phyloP scores from a whole-genome alignment of 2,888 invertebrate species.

The Invenusta paracnida region DNA sequence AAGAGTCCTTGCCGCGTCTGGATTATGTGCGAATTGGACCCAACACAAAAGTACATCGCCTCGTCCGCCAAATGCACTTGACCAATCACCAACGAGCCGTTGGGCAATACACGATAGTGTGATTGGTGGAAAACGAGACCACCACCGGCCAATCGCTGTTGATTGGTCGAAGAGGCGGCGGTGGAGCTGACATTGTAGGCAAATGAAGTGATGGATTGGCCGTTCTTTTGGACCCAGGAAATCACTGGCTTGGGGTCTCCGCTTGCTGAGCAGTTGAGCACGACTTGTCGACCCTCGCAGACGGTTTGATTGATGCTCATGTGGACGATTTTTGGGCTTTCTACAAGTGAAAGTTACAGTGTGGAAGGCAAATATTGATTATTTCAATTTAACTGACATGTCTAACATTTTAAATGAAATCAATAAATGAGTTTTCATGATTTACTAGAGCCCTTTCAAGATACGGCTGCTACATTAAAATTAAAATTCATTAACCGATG shows the following conservation, averaged over 20 bases:
- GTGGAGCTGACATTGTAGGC: not conserved
- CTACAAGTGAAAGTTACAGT: not conserved
- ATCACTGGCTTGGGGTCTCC: slow-evolving; percentile 75
- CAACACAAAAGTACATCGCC: slow-evolving; percentile 20
- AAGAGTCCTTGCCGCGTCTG: not conserved
- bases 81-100: slow-evolving; percentile 11
- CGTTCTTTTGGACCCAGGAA: slow-evolving; percentile 69
- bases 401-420: too few species aligned
- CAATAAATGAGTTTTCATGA: too few species aligned
- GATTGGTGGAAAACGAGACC: not conserved
- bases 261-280: slow-evolving; percentile 71
- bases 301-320: slow-evolving; percentile 5
- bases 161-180: not conserved
- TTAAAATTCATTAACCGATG: too few species aligned
- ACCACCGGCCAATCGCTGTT: not conserved
- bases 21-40: slow-evolving; percentile 6
- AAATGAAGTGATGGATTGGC: not conserved
- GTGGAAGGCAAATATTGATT: too few species aligned
- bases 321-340: not conserved
- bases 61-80: not conserved
- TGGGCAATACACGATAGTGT: not conserved
- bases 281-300: not conserved
- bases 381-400: too few species aligned
- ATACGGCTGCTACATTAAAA: too few species aligned
- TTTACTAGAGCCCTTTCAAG: too few species aligned